Evolutionary conservation across 2,888 invertebrate genomes (phyloP).

Genomic region (Drosophila cognata): DNA sequence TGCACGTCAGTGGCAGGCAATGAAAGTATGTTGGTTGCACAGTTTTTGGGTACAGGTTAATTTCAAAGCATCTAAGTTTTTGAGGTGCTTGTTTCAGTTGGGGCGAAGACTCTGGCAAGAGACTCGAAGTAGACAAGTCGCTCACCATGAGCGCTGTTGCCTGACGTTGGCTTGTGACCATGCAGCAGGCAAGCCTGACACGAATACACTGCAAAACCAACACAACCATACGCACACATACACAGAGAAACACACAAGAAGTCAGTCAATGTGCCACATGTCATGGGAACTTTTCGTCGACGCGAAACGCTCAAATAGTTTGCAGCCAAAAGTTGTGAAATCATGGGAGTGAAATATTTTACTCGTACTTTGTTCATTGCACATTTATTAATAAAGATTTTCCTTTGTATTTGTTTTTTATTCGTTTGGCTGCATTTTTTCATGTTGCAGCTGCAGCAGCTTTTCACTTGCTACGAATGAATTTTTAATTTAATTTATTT

Average conservation of each 20-base stretch:
- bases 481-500: constrained; percentile 68
- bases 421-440: constrained; percentile 26
- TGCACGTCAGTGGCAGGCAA: constrained; percentile 40
- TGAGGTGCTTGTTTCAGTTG: constrained; percentile 51
- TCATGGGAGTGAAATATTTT: constrained; percentile 77
- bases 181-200: constrained; percentile 37
- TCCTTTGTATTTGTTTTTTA: constrained; percentile 25
- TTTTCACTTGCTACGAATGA: constrained; percentile 44
- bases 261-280: constrained; percentile 68
- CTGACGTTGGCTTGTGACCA: constrained; percentile 70
- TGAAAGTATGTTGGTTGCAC: constrained; percentile 51
- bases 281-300: constrained; percentile 71
- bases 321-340: constrained; percentile 66
- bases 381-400: constrained; percentile 74
- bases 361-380: constrained; percentile 73
- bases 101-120: constrained; percentile 18
- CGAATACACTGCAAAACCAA: constrained; percentile 19
- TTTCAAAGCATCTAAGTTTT: constrained; percentile 76
- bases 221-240: constrained; percentile 12
- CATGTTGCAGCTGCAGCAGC: constrained; percentile 24
- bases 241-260: constrained; percentile 20
- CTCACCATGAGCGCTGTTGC: constrained; percentile 20
- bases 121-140: constrained; percentile 27
- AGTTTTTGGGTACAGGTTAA: constrained; percentile 58
- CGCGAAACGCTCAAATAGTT: constrained; percentile 46